A percentile compares a stretch with the other conserved stretches of the same genome.
Conservation (phyloP, 2,113 vertebrate species). For the Scomber colias region DNA sequence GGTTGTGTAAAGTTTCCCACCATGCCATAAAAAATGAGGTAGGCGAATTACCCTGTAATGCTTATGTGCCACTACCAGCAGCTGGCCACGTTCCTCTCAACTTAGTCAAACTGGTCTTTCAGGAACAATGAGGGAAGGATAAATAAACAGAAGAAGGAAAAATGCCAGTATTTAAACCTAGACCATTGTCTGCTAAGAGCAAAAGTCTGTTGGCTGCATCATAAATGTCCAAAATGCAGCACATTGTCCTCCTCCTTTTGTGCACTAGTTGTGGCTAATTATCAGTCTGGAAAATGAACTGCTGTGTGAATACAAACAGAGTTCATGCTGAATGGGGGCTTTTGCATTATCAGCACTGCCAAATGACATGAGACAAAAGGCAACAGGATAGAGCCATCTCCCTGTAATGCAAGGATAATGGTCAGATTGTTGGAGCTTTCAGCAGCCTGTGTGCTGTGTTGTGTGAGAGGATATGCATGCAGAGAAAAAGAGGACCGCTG, state of each 20-base stretch:
- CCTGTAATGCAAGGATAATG: slow-evolving; percentile 72
- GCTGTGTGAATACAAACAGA: slow-evolving; percentile 63
- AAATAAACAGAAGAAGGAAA: slow-evolving; percentile 47
- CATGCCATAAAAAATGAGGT: slow-evolving; percentile 39
- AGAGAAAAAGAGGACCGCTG: slow-evolving; percentile 46
- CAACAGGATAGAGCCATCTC: slow-evolving; percentile 73
- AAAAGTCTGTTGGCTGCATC: slow-evolving; percentile 29
- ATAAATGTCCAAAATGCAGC: slow-evolving; percentile 52
- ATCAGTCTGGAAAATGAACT: slow-evolving; percentile 72
- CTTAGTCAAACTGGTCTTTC: slow-evolving; percentile 51
- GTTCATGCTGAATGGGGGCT: slow-evolving; percentile 51
- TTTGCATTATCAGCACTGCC: slow-evolving; percentile 75
- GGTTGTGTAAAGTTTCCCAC: slow-evolving; percentile 54
- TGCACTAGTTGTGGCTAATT: slow-evolving; percentile 72
- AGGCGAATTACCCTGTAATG: slow-evolving; percentile 26
- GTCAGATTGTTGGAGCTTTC: slow-evolving; percentile 67
- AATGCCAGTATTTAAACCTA: slow-evolving; percentile 38
- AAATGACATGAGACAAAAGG: slow-evolving; percentile 80
- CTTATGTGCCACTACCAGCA: slow-evolving; percentile 37
- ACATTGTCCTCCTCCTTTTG: slow-evolving; percentile 72
- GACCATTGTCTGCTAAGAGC: slow-evolving; percentile 42
- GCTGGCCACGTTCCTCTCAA: slow-evolving; percentile 41
- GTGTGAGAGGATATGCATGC: slow-evolving; percentile 59
- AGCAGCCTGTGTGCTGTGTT: slow-evolving; percentile 56
- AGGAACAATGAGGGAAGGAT: slow-evolving; percentile 45